Conservation (phyloP, 2,113 vertebrate genomes). For the Psittacara wagleri region DNA sequence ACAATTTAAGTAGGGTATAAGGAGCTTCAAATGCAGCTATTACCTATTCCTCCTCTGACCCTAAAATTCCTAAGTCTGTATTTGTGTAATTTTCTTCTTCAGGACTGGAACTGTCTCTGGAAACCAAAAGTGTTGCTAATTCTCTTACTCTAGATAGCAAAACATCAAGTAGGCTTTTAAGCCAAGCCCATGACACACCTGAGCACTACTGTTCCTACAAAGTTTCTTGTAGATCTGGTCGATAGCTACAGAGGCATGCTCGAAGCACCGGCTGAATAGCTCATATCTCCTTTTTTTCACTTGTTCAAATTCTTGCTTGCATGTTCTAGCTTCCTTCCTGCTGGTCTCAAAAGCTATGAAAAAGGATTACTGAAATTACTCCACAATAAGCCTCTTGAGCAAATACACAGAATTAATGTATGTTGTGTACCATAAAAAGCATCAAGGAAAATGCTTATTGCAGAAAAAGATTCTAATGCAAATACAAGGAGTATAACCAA, state of each 20-base stretch:
- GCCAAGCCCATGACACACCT: constrained; percentile 74
- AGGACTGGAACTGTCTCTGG: background rate
- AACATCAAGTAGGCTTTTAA: background rate
- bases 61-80: background rate
- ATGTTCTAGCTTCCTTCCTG: constrained; percentile 77
- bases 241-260: constrained; percentile 85
- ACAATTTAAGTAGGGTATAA: background rate
- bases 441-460: background rate
- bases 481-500: background rate
- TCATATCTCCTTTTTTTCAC: constrained; percentile 84
- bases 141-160: background rate
- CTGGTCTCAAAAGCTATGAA: constrained; percentile 86
- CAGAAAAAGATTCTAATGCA: background rate
- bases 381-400: background rate
- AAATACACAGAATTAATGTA: background rate
- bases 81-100: background rate
- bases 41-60: background rate
- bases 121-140: background rate
- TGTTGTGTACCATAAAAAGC: background rate
- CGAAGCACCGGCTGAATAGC: constrained; percentile 88
- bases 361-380: background rate
- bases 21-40: background rate
- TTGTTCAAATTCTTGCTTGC: constrained; percentile 85
- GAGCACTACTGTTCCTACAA: constrained; percentile 89
- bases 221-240: constrained; percentile 94